Base-by-base conservation (phyloP, 2,888 invertebrate species). In the Chirona hameri region DNA sequence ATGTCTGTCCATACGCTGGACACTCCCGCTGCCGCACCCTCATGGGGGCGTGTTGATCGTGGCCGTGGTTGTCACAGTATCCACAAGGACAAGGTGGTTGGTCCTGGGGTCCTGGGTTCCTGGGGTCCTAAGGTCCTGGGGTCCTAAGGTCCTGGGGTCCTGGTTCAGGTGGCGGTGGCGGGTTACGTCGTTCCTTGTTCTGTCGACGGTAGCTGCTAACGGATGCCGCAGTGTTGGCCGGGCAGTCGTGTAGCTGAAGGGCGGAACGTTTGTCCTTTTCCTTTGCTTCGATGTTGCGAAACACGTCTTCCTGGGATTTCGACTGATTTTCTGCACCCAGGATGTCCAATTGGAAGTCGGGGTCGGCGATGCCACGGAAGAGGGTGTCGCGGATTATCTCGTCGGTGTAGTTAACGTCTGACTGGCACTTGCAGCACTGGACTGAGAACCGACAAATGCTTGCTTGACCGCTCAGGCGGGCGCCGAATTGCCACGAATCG, bases 391-490 rank as follows among this genome's bases (percentile, higher is more conserved):
- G 76, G 3, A 39, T 2, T 1, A 39, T 76, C 2, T 31, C 21
- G 5, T 80, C 65, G 5, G 31, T 80, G 65, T 69, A 82, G 27
- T 82, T 24, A 21, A 82, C 81, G 27, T 80, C 69, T 4, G 0
- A 9, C 31, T 80, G 24, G 79, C 82, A 82, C 5, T 69, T 5
- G 10, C 7, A 69, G 69, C 81, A 48, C 9, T 7, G 48, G 7
- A 10, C 9, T 7, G 12, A n/a, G 57, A 81, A 83, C 1, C 72
- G 76, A 55, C 81, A 83, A 1, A 82, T 31, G n/a, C 46, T 55
- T 4, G 81, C 83, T 46, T 83, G 83, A 48, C 83, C 83, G 31
- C n/a, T 12, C 81, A 83, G 52, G 18, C 81, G 65, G n/a, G 81
- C 83, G 7, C 72, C 48, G n/a, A 82, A 82, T n/a, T n/a, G 21